Conservation (phyloP, 2,888 invertebrate genomes). For the Anthophora plumipes region DNA sequence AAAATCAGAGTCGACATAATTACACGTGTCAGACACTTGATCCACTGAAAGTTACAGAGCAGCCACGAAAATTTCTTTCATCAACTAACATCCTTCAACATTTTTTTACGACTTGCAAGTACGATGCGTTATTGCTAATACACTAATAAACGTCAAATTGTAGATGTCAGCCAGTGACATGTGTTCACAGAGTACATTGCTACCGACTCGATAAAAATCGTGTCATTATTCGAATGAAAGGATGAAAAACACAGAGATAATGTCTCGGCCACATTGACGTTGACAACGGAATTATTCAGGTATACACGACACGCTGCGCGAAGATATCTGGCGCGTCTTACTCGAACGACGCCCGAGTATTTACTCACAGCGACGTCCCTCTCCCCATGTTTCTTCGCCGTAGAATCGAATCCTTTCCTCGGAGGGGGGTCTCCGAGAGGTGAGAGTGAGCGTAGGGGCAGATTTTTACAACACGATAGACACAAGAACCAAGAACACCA, state of each 20-base stretch:
- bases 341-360: conserved; percentile 59
- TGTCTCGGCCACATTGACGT: conserved; percentile 13
- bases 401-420: conserved; percentile 66
- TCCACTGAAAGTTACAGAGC: conserved; percentile 11
- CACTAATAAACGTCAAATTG: conserved; percentile 1
- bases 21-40: neutral
- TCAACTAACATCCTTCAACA: conserved; percentile 30
- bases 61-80: neutral
- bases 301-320: conserved; percentile 26
- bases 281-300: neutral
- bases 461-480: conserved; percentile 61
- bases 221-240: neutral
- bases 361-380: conserved; percentile 79
- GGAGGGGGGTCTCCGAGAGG: conserved; percentile 63
- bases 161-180: conserved; percentile 24
- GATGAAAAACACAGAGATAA: neutral
- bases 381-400: conserved; percentile 77
- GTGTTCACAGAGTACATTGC: conserved; percentile 27
- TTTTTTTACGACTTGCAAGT: neutral
- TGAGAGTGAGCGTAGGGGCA: conserved; percentile 53
- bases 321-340: conserved; percentile 40
- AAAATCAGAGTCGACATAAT: conserved; percentile 9
- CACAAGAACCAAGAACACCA: conserved; percentile 52
- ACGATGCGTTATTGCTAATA: conserved; percentile 3
- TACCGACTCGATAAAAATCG: conserved; percentile 13